A percentile compares a stretch with the other conserved stretches of the same genome.
Conservation (phyloP, 2,797 vertebrate species). For the Craterocephalus amniculus region DNA sequence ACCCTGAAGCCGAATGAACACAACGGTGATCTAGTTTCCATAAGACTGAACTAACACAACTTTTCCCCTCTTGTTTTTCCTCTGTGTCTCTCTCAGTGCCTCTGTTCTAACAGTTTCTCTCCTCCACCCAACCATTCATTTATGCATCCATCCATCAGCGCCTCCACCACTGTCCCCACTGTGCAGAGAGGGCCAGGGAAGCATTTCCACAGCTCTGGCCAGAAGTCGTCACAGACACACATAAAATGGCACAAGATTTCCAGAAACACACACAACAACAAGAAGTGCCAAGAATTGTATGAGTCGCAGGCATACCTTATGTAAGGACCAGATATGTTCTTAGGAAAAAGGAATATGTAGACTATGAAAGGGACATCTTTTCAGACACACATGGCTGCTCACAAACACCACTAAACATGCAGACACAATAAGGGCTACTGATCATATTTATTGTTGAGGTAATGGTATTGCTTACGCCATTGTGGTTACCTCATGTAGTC, state of each 20-base stretch:
- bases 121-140: conserved; percentile 53
- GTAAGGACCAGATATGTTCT: conserved; percentile 62
- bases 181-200: conserved; percentile 60
- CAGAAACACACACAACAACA: conserved; percentile 54
- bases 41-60: conserved; percentile 43
- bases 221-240: conserved; percentile 63
- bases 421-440: conserved; percentile 42
- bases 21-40: conserved; percentile 45
- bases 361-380: conserved; percentile 55
- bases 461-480: conserved; percentile 62
- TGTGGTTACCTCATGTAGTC: conserved; percentile 62
- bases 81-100: conserved; percentile 31
- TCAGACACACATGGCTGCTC: conserved; percentile 17
- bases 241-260: conserved; percentile 52
- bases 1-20: conserved; percentile 22
- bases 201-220: conserved; percentile 75
- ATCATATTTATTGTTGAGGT: conserved; percentile 62
- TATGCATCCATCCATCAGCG: conserved; percentile 17
- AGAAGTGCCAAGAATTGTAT: conserved; percentile 58
- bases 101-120: conserved; percentile 47
- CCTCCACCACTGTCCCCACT: conserved; percentile 53
- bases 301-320: conserved; percentile 58
- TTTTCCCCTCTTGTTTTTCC: conserved; percentile 52
- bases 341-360: conserved; percentile 47
- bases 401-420: conserved; percentile 13